Conservation (phyloP, 2,113 vertebrate genomes). For the Corythornis vintsioides region DNA sequence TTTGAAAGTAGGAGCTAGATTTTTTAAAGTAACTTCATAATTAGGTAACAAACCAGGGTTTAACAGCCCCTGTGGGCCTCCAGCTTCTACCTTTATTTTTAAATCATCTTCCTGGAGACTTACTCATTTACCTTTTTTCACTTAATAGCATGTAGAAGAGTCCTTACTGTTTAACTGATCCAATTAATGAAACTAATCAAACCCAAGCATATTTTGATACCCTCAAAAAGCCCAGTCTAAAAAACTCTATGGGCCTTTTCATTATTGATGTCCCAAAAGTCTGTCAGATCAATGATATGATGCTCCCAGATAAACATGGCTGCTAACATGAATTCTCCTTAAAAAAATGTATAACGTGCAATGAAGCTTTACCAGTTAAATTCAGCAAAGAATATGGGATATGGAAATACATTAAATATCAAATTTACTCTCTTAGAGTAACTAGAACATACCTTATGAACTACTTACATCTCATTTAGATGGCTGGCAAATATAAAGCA, state of each 20-base stretch:
- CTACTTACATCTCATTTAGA: constrained; percentile 36
- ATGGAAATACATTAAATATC: neutral
- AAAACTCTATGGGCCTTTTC: neutral
- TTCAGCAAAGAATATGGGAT: neutral
- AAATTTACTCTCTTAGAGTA: neutral
- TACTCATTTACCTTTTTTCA: neutral
- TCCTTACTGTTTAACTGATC: neutral
- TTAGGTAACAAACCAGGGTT: no score
- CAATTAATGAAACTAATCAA: neutral
- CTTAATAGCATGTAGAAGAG: neutral
- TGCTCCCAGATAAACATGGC: neutral
- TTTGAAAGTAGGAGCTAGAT: neutral
- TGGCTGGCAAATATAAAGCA: constrained; percentile 25
- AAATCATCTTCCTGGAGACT: neutral
- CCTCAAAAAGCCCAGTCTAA: neutral
- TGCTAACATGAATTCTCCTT: neutral
- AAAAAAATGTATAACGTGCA: neutral
- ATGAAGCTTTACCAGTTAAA: neutral
- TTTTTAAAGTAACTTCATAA: neutral
- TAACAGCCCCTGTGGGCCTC: neutral
- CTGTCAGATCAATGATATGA: neutral
- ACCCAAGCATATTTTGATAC: neutral
- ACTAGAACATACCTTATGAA: constrained; percentile 1
- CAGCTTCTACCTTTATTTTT: neutral
- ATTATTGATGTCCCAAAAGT: neutral